Conservation (phyloP, 2,888 invertebrate genomes). For the Loripinus fragilis region DNA sequence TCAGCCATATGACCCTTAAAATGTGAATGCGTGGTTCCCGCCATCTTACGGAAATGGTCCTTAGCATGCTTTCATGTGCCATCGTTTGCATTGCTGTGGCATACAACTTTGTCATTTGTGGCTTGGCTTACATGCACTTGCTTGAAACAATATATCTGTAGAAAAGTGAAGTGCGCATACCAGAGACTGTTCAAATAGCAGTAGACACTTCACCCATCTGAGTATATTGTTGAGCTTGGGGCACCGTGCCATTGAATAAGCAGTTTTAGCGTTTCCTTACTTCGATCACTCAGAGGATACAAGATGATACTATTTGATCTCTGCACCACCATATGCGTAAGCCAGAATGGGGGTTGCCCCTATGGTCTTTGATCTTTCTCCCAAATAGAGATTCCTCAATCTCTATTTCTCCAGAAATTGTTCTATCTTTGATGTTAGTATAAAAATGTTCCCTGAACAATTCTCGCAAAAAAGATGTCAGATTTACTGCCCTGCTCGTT, state of each 20-base stretch:
- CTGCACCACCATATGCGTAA: not conserved
- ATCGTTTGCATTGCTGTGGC: not conserved
- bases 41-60: not conserved
- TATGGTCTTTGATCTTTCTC: not conserved
- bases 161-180: not conserved
- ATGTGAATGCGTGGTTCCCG: not conserved
- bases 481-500: not conserved
- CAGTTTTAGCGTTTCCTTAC: not conserved
- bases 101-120: not conserved
- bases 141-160: not conserved
- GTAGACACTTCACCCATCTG: not conserved
- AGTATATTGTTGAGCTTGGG: not conserved
- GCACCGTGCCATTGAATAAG: not conserved
- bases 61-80: not conserved
- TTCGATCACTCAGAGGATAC: not conserved
- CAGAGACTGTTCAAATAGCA: not conserved
- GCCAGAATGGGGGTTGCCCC: not conserved
- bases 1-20: constrained; percentile 1
- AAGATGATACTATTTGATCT: not conserved
- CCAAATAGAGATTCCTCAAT: not conserved
- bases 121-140: not conserved
- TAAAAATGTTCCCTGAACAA: not conserved
- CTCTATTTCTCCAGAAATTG: not conserved
- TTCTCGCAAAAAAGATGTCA: not conserved
- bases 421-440: not conserved